Base-by-base conservation (phyloP, 2,888 invertebrate genomes). In the Pandemis cinnamomeana region DNA sequence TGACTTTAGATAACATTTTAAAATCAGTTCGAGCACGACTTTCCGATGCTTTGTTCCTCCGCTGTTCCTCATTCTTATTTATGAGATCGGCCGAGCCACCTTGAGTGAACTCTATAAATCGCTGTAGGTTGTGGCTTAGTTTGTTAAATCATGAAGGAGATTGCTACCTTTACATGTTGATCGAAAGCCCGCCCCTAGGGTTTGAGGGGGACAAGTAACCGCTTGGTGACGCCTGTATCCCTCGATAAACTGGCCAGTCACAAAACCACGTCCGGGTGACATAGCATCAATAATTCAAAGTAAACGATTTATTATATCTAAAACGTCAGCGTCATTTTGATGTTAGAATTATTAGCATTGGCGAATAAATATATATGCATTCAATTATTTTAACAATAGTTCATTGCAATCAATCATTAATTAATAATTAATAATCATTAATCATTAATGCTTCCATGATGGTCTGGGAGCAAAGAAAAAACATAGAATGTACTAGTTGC, bases 1-100 rank as follows among this genome's bases (percentile, higher is more conserved):
- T 77, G 81, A 80, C 82, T 83, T 20, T 73, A 81, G 84, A 87
- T 86, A 87, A 87, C 83, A 84, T 87, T 88, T 88, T 87, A 86
- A 89, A 88, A 86, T 87, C 83, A 80, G 83, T 85, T 81, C 78
- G 82, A 80, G 80, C 80, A 80, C 77, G 77, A 80, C 81, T 84
- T 79, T 76, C 74, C 75, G 75, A 75, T 80, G 78, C 84, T 86
- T 84, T 84, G 78, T 80, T 79, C 81, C 79, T 78, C 77, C 80
- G 78, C 72, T 81, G 79, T 78, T 82, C 80, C 84, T 88, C 84
- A 87, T 88, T 83, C 82, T 81, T 89, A 87, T 89, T 88, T 87
- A 88, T 87, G 84, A 87, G 87, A 82, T 82, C 77, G 83, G 80
- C 82, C 78, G 83, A 80, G 83, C 81, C 81, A 81, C 81, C 83